Evolutionary conservation across 2,888 invertebrate genomes (phyloP), one percentile per base, ranked within the genome.

Genomic region (Patella depressa): DNA sequence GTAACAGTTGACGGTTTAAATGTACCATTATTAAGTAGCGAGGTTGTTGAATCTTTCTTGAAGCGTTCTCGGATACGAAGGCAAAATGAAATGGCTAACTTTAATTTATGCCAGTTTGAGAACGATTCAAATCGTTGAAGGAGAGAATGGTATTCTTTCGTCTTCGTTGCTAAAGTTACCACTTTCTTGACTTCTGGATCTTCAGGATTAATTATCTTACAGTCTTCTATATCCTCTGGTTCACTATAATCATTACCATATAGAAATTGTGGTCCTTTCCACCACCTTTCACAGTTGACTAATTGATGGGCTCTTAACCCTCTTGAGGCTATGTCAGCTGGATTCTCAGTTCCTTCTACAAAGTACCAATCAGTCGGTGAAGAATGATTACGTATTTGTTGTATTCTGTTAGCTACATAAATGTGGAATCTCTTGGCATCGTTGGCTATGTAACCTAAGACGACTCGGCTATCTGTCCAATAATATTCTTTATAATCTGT

Each of bases 271-370:
- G 65, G 65, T 14, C 65, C 65, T 11, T 65, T 65, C 65, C 65
- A 65, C 65, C 65, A 65, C 4, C 19, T 5, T n/a, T 65, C 24
- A 65, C 24, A 24, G 4, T 19, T 65, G 3, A 65, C 65, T 19
- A 65, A 14, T 19, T 24, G 24, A 17, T n/a, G 69, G n/a, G 74
- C 24, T 11, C 74, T 59, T 15, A 57, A 19, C 3, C 81, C 79
- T 74, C 82, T 72, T 3, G 81, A 81, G 7, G 78, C 81, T 15
- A 73, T 55, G 29, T 53, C 73, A 2, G 53, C 73, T 17, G 29
- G 17, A 55, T 53, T 76, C 17, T 72, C 4, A 17, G 72, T 55
- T 24, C 53, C 54, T 53, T 72, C n/a, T 65, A 65, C 14, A 14
- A 19, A 24, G 24, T 19, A 19, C 65, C 65, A 65, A 17, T 53